phyloP scores from a whole-genome alignment of 2,888 invertebrate species.

The Eristalis intricaria region DNA sequence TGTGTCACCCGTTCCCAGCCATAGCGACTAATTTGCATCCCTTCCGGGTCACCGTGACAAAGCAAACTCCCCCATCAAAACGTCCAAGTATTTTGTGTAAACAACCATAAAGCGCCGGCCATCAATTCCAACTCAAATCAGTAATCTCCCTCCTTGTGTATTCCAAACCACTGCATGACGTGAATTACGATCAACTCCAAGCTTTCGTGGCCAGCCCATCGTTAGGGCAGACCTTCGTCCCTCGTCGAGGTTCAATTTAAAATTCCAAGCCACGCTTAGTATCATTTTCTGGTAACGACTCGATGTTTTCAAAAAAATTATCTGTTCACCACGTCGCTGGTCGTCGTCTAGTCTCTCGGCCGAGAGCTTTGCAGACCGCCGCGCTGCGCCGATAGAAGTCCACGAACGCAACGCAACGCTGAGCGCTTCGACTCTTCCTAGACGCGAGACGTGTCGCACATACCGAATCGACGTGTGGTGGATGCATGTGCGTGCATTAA shows the following conservation, averaged over 20 bases:
- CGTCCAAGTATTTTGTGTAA: background rate
- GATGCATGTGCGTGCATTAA: slow-evolving; percentile 1
- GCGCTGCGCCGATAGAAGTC: background rate
- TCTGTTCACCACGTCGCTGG: slow-evolving; percentile 24
- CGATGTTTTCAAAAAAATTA: slow-evolving; percentile 24
- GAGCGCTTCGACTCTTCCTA: slow-evolving; percentile 57
- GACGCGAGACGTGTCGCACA: slow-evolving; percentile 58
- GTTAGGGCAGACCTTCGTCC: background rate
- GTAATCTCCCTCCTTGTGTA: background rate
- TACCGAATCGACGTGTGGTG: slow-evolving; percentile 28
- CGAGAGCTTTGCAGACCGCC: background rate
- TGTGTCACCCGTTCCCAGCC: background rate
- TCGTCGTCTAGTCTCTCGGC: slow-evolving; percentile 19
- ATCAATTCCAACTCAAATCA: background rate
- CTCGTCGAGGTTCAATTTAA: slow-evolving; percentile 3
- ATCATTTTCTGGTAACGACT: slow-evolving; percentile 49
- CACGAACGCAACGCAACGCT: background rate
- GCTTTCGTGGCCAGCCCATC: background rate
- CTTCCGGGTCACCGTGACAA: slow-evolving; percentile 1
- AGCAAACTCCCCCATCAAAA: background rate
- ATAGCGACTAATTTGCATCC: background rate
- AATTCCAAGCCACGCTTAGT: slow-evolving; percentile 38
- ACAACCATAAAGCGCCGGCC: background rate
- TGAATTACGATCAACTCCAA: background rate
- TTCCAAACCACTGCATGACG: background rate